Conservation (phyloP, 2,888 invertebrate genomes). For the Craniophora ligustri region DNA sequence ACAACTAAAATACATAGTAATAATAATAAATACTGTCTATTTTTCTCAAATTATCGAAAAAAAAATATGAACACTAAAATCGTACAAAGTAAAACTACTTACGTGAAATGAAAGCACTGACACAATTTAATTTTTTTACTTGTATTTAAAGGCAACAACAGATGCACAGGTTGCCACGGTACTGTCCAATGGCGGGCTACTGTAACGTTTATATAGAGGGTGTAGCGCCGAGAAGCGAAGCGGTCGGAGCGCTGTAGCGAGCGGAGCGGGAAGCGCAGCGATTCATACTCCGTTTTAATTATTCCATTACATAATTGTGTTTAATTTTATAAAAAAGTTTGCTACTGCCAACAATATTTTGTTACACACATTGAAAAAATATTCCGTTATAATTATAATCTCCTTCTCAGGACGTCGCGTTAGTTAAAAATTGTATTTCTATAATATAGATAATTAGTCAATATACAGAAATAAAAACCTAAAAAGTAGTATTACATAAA, state of each 20-base stretch:
- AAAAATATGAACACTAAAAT: too few relatives aligned
- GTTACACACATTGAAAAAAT: too few relatives aligned
- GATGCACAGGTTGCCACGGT: slow-evolving; percentile 60
- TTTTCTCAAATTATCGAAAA: too few relatives aligned
- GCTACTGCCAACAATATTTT: background rate
- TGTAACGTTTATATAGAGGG: slow-evolving; percentile 77
- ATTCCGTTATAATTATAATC: too few relatives aligned
- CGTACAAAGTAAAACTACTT: too few relatives aligned
- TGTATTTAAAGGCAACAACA: slow-evolving; percentile 27
- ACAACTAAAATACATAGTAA: too few relatives aligned
- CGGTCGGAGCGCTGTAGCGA: slow-evolving; percentile 17
- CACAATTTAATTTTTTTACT: slow-evolving; percentile 8
- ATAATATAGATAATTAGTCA: too few relatives aligned
- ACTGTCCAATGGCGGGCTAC: slow-evolving; percentile 65
- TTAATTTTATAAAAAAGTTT: background rate
- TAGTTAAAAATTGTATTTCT: too few relatives aligned
- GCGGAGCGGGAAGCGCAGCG: slow-evolving; percentile 28
- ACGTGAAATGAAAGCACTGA: slow-evolving; percentile 18
- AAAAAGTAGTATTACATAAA: too few relatives aligned
- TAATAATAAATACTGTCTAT: too few relatives aligned
- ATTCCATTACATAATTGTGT: background rate
- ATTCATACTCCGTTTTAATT: background rate
- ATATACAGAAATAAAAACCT: too few relatives aligned
- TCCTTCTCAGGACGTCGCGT: too few relatives aligned
- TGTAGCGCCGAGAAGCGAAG: slow-evolving; percentile 36